Evolutionary conservation across 2,888 invertebrate genomes (phyloP), one percentile per base, ranked within the genome.

Genomic region (Pheosia tremula): DNA sequence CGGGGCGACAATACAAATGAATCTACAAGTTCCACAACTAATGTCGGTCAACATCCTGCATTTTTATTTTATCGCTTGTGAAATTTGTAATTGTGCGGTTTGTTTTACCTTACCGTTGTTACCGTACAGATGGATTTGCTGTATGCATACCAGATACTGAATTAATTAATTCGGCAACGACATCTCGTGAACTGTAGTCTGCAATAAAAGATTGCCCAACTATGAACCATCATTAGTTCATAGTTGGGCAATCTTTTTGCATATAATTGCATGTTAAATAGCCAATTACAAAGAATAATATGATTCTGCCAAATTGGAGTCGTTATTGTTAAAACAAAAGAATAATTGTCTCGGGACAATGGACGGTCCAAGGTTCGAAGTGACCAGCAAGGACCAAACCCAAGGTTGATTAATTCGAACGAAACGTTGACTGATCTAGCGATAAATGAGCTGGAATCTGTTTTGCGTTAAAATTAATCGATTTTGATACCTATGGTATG

Each of bases 31-130:
- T 77, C 68, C 70, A 72, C 77, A 65, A 69, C 63, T 71, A 70
- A 78, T 78, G 69, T 77, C 79, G 77, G 77, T 78, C 79, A 77
- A 77, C 70, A 77, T 77, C 79, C 76, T 72, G 72, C 63, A 61
- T 70, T 77, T 77, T 73, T 78, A 67, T 24, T 24, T 24, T 24
- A 68, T 68, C 66, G 64, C 58, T 75, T 72, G 66, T 67, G 75
- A 72, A 77, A 75, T 77, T 75, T 67, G 45, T 63, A 72, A 55
- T 60, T 49, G 57, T 59, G 62, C 63, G 61, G 64, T 66, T 71
- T 72, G 72, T 74, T 71, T 64, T 66, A n/a, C 24, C 0, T 24
- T 24, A 24, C 24, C 24, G 24, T 24, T 24, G 24, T 24, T 24
- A 2, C 24, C 24, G 24, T 24, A 24, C 24, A 24, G n/a, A n/a